A percentile compares a stretch with the other conserved stretches of the same genome.
Conservation (phyloP, 2,113 vertebrate genomes). For the Coracopsis vasa region DNA sequence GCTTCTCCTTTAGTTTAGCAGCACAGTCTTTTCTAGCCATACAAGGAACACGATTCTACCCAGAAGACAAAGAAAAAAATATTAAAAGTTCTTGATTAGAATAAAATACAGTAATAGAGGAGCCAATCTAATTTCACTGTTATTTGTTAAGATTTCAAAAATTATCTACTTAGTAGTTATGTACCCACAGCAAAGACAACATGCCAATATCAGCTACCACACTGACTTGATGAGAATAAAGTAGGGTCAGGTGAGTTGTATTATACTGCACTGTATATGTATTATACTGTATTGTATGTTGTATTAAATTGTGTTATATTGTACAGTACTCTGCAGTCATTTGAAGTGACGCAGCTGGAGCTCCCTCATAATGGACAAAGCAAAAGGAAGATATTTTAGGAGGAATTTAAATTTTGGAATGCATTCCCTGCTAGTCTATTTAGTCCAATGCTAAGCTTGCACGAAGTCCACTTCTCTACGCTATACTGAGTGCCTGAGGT, state of each 20-base stretch:
- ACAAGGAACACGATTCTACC: slow-evolving; percentile 80
- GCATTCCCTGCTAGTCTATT: neutral
- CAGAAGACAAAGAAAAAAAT: slow-evolving; percentile 28
- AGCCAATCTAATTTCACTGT: neutral
- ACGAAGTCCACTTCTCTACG: neutral
- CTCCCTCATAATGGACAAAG: neutral
- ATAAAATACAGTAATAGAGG: neutral
- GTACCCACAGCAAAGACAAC: neutral
- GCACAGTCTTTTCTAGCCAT: slow-evolving; percentile 84
- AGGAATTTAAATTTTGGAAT: neutral
- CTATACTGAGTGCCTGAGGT: neutral
- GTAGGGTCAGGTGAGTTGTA: neutral
- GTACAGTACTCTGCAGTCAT: neutral
- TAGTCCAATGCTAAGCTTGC: neutral
- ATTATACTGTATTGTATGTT: neutral
- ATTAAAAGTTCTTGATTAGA: slow-evolving; percentile 10
- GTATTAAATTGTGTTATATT: neutral
- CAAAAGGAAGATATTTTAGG: neutral
- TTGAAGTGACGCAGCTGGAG: neutral
- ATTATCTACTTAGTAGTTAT: neutral
- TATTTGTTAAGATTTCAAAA: neutral
- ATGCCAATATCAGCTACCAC: neutral
- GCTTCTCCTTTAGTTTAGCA: slow-evolving; percentile 86
- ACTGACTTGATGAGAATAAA: neutral
- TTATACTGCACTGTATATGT: neutral